These are phyloP conservation scores for Taurulus bubalis DNA, from an alignment of 2,113 vertebrate genomes.

Conservation along the genomic window DNA sequence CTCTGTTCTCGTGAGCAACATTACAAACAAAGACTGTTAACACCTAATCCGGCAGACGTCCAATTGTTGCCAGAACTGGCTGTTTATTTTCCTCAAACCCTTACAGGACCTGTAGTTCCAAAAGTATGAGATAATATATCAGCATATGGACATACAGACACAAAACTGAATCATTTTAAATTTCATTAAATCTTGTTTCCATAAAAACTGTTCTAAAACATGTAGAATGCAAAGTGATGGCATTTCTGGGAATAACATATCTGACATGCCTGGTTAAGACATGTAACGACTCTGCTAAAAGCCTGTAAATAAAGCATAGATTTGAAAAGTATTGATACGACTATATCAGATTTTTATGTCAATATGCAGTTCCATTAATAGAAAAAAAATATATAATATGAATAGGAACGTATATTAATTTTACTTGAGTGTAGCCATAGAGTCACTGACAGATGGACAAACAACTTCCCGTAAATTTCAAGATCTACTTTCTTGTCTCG, in stretches of 20 bases:
- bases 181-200: not conserved
- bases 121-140: no score
- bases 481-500: constrained; percentile 48
- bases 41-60: not conserved
- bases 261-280: not conserved
- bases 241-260: not conserved
- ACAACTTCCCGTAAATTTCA: not conserved
- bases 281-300: not conserved
- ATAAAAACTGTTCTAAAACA: not conserved
- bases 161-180: not conserved
- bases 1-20: not conserved
- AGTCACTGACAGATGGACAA: constrained; percentile 10
- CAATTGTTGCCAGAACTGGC: not conserved
- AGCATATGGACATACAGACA: not conserved
- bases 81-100: no score
- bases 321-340: not conserved
- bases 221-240: not conserved
- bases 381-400: not conserved
- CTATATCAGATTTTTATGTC: not conserved
- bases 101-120: not conserved
- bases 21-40: not conserved
- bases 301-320: not conserved
- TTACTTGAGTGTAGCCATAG: not conserved
- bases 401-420: not conserved
- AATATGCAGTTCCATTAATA: not conserved